phyloP scores from a whole-genome alignment of 2,113 vertebrate species.

The Choloepus hoffmanni region DNA sequence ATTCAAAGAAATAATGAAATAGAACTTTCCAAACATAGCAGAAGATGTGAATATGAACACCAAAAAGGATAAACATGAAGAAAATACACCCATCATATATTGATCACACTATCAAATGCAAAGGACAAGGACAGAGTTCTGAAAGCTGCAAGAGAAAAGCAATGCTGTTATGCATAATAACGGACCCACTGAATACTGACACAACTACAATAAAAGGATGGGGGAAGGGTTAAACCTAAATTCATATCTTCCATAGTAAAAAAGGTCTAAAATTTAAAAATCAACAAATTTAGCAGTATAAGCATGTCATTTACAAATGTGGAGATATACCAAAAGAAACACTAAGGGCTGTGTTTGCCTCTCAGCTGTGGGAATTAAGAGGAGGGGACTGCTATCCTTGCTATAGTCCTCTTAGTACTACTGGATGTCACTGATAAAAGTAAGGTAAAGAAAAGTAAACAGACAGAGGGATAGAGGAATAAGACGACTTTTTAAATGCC shows the following conservation, averaged over 20 bases:
- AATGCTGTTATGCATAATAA: too few relatives aligned
- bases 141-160: too few relatives aligned
- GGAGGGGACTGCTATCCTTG: not conserved
- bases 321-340: not conserved
- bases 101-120: too few relatives aligned
- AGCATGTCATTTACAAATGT: not conserved
- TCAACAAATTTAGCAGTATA: not conserved
- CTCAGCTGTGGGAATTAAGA: not conserved
- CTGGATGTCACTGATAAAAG: not conserved
- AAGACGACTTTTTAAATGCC: not conserved
- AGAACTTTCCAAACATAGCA: too few relatives aligned
- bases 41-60: too few relatives aligned
- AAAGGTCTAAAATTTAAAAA: not conserved
- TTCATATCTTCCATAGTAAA: not conserved
- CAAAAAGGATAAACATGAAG: too few relatives aligned
- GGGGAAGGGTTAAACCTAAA: not conserved
- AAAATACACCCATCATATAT: too few relatives aligned
- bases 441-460: not conserved
- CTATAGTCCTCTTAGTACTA: not conserved
- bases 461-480: not conserved
- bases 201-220: not conserved
- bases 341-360: not conserved
- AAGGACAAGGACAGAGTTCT: too few relatives aligned
- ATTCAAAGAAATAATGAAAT: too few relatives aligned
- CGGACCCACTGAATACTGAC: not conserved